Percentiles rank a stretch among this genome's conserved stretches.
Conservation (phyloP, 2,888 invertebrate species). For the Thymelicus sylvestris region DNA sequence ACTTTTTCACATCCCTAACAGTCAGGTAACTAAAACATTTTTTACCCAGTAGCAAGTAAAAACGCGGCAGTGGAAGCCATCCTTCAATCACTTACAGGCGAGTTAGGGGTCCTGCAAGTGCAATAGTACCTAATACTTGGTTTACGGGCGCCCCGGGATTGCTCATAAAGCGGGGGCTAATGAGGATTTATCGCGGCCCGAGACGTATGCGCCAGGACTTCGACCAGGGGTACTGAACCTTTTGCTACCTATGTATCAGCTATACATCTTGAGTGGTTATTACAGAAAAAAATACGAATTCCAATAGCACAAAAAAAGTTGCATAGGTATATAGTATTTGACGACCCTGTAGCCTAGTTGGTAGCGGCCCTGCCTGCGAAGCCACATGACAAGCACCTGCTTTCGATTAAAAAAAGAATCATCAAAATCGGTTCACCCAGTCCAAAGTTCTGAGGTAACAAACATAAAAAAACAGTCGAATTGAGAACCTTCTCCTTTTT, state of each 20-base stretch:
- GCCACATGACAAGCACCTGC: too few relatives aligned
- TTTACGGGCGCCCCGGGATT: slow-evolving; percentile 80
- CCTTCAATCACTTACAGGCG: slow-evolving; percentile 47
- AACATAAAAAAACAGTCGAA: too few relatives aligned
- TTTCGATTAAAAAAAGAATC: too few relatives aligned
- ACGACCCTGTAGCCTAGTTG: too few relatives aligned
- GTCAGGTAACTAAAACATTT: slow-evolving; percentile 12
- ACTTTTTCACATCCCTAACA: slow-evolving; percentile 1
- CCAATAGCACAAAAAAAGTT: too few relatives aligned
- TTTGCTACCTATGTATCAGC: neutral
- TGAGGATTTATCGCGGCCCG: slow-evolving; percentile 77
- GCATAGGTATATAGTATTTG: too few relatives aligned
- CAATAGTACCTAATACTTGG: slow-evolving; percentile 63
- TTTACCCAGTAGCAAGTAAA: slow-evolving; percentile 12
- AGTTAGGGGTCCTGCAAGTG: slow-evolving; percentile 71
- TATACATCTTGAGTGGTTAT: too few relatives aligned
- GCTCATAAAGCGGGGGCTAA: slow-evolving; percentile 75
- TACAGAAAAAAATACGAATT: too few relatives aligned
- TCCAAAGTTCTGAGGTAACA: too few relatives aligned
- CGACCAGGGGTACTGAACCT: slow-evolving; percentile 15
- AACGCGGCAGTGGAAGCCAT: slow-evolving; percentile 18
- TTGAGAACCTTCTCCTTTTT: too few relatives aligned
- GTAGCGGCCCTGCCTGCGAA: too few relatives aligned
- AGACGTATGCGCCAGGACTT: slow-evolving; percentile 56
- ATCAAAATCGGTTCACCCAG: too few relatives aligned